Conservation (phyloP, 2,113 vertebrate species). For the Eulemur macaco region DNA sequence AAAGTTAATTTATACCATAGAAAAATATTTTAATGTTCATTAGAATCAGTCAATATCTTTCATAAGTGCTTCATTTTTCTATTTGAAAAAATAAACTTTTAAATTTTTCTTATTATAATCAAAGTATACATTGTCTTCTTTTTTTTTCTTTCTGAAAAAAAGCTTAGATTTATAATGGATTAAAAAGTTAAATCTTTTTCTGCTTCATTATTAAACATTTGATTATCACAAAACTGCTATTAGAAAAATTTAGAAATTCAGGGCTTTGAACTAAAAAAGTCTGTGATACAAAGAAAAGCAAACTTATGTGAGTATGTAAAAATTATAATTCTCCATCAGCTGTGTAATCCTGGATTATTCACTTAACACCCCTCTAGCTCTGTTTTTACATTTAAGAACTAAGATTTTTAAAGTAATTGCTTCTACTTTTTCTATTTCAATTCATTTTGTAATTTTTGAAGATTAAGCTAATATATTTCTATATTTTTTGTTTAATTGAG, state of each 20-base stretch:
- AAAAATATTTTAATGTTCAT: background rate
- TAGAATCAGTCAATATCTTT: background rate
- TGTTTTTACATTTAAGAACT: background rate
- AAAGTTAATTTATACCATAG: background rate
- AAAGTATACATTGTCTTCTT: background rate
- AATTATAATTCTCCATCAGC: background rate
- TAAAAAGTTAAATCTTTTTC: background rate
- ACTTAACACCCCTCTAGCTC: accelerated
- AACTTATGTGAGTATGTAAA: background rate
- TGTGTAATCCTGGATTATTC: background rate
- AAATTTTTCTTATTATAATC: background rate
- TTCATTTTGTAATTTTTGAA: background rate
- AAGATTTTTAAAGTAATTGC: background rate
- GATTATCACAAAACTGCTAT: background rate
- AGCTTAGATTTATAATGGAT: background rate
- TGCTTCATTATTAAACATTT: background rate
- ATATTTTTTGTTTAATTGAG: background rate
- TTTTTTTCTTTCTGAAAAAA: background rate
- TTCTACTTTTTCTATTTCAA: background rate
- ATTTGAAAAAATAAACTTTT: background rate
- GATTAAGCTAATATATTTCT: background rate
- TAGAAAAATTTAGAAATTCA: background rate
- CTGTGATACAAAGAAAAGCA: background rate
- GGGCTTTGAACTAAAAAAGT: background rate
- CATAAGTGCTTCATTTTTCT: background rate